These are phyloP conservation scores for Porites lutea DNA, from an alignment of 64 coral and sea anemone species.

Conservation along the genomic window DNA sequence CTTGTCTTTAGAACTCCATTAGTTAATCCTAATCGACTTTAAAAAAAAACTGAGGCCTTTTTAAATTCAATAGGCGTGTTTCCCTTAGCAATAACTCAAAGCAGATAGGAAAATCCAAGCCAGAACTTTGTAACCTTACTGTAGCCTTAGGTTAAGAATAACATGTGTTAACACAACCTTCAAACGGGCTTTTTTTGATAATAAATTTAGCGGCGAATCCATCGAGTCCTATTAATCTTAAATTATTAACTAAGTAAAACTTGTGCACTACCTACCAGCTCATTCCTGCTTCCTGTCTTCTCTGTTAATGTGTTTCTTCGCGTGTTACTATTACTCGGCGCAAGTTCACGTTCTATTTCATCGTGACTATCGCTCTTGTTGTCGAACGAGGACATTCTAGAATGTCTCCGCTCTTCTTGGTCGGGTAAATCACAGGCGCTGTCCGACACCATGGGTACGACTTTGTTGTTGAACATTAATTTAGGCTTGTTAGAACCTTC, in stretches of 20 bases:
- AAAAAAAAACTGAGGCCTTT: neutral
- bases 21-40: neutral
- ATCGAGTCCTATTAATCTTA: no score
- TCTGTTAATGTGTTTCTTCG: slow-evolving; percentile 13
- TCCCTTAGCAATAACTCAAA: no score
- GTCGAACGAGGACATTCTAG: neutral
- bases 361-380: slow-evolving; percentile 35
- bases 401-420: neutral
- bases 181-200: no score
- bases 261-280: slow-evolving; percentile 8
- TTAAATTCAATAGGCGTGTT: no score
- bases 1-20: neutral
- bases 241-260: neutral
- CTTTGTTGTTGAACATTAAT: slow-evolving; percentile 69
- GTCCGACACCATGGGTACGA: slow-evolving; percentile 23
- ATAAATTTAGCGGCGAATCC: neutral
- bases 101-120: no score
- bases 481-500: slow-evolving; percentile 17
- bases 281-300: slow-evolving; percentile 35
- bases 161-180: no score
- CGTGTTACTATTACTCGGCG: neutral
- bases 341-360: slow-evolving; percentile 38
- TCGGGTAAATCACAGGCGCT: neutral
- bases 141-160: no score
- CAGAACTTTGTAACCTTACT: no score